Percentiles rank a stretch among this genome's conserved stretches.
These are phyloP conservation scores for Oenanthe oenanthe DNA, from an alignment of 2,113 vertebrate species.

Conservation along the genomic window DNA sequence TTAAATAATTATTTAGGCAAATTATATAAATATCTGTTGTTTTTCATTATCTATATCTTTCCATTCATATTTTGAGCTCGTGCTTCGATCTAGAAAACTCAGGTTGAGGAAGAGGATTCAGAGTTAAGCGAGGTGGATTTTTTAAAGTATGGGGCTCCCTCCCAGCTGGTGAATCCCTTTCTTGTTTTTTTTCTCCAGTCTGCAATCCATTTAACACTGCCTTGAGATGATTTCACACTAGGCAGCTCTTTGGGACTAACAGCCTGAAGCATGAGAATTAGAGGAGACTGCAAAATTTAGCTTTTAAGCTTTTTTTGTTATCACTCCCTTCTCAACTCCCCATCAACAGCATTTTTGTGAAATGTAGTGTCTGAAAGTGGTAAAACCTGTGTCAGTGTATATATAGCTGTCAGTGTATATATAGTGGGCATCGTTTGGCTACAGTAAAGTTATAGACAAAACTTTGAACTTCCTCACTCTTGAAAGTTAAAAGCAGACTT, in stretches of 20 bases:
- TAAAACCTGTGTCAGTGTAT: background rate
- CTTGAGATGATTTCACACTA: conserved; percentile 11
- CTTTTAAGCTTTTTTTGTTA: conserved; percentile 1
- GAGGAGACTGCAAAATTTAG: conserved; percentile 6
- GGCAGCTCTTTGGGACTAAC: background rate
- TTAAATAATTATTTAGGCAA: background rate
- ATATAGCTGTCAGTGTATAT: background rate
- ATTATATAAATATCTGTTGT: background rate
- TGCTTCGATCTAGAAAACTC: background rate
- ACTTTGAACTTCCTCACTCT: background rate
- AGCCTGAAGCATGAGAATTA: conserved; percentile 9
- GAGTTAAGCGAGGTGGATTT: background rate
- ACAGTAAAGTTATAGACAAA: background rate
- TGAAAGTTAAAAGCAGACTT: background rate
- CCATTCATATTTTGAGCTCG: background rate
- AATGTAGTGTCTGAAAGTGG: background rate
- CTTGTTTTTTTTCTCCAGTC: background rate
- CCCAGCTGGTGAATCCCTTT: background rate
- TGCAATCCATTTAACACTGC: background rate
- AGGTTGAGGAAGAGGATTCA: background rate
- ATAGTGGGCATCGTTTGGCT: background rate
- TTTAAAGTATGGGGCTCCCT: background rate
- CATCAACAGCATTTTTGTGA: conserved; percentile 14
- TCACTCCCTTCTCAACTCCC: background rate
- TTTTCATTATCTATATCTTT: background rate